Evolutionary conservation across 2,113 vertebrate genomes (phyloP).

Genomic region (Cathartes aura): DNA sequence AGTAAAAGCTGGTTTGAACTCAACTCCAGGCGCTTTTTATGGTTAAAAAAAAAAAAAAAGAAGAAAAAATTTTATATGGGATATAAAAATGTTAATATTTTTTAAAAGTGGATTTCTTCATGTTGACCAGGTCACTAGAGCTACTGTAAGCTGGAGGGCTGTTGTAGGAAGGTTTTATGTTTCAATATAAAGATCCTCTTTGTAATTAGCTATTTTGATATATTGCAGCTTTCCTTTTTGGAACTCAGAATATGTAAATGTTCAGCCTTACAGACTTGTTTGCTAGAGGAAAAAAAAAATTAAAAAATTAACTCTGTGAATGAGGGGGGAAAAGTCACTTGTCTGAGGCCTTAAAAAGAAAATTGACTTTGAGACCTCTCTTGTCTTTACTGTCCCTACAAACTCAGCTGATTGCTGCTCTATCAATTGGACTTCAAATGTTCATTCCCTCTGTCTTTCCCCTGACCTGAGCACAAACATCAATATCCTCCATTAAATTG

Average conservation of each 20-base stretch:
- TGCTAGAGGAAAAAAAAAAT: not conserved
- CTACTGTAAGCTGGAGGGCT: not conserved
- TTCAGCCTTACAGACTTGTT: not conserved
- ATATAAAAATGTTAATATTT: not conserved
- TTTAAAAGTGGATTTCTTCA: not conserved
- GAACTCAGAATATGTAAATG: not conserved
- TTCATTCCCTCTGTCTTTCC: not conserved
- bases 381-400: not conserved
- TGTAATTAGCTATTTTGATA: constrained; percentile 33
- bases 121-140: not conserved
- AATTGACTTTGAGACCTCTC: not conserved
- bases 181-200: constrained; percentile 9
- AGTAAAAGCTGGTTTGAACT: not conserved
- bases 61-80: not conserved
- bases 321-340: not conserved
- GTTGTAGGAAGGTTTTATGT: not conserved
- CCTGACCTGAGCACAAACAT: not conserved
- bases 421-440: not conserved
- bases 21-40: not conserved
- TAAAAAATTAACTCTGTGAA: not conserved
- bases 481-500: not conserved
- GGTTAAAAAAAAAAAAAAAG: not conserved
- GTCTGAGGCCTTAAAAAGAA: not conserved
- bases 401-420: not conserved
- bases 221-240: constrained; percentile 6